Conservation (phyloP, 1,140 invertebrate genomes). For the Psilanteris sp. region DNA sequence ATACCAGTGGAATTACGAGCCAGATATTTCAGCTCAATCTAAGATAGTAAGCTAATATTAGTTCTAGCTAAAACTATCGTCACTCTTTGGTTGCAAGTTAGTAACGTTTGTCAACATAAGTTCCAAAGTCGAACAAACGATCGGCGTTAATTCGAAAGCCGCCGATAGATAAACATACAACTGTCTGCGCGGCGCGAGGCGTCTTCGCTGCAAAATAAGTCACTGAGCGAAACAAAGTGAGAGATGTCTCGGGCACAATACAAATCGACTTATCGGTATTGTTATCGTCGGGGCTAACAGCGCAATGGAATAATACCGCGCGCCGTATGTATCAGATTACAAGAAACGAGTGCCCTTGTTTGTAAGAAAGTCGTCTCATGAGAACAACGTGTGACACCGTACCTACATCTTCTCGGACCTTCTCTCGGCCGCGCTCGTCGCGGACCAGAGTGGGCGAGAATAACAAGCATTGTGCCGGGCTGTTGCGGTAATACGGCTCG, state of each 20-base stretch:
- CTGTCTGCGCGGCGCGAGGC: background rate
- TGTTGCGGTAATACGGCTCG: slow-evolving; percentile 75
- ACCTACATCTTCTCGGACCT: slow-evolving; percentile 40
- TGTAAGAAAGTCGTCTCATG: slow-evolving; percentile 55
- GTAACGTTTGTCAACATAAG: slow-evolving; percentile 47
- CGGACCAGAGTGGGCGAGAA: slow-evolving; percentile 73
- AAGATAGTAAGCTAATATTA: slow-evolving; percentile 51
- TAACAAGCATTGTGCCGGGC: slow-evolving; percentile 74
- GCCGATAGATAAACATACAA: slow-evolving; percentile 5
- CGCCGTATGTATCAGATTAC: slow-evolving; percentile 46
- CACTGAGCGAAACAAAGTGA: background rate
- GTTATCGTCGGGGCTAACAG: slow-evolving; percentile 31
- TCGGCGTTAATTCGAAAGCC: slow-evolving; percentile 13
- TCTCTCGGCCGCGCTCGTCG: slow-evolving; percentile 32
- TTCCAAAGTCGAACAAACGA: background rate
- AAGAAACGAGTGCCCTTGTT: slow-evolving; percentile 61
- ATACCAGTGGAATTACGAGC: slow-evolving; percentile 25
- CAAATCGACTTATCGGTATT: slow-evolving; percentile 53
- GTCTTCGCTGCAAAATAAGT: slow-evolving; percentile 5
- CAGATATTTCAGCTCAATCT: slow-evolving; percentile 40
- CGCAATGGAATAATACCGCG: slow-evolving; percentile 24
- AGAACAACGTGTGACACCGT: slow-evolving; percentile 33
- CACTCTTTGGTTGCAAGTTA: slow-evolving; percentile 16
- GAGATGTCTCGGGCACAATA: slow-evolving; percentile 11
- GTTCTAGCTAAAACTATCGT: slow-evolving; percentile 24